These are phyloP conservation scores for Mastomys coucha DNA, from an alignment of 2,113 vertebrate species.

Conservation along the genomic window DNA sequence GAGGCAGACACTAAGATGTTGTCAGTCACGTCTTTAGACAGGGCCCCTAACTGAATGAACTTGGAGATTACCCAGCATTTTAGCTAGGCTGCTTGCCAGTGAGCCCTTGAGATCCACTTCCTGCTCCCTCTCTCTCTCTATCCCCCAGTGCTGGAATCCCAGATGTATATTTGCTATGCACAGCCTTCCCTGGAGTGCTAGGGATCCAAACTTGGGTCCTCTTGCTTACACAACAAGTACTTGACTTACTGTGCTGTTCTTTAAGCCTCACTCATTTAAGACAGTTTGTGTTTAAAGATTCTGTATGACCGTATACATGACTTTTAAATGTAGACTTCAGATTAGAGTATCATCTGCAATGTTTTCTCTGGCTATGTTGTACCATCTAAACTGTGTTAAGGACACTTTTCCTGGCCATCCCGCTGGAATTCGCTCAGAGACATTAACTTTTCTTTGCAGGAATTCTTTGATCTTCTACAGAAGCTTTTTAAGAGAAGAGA, in stretches of 20 bases:
- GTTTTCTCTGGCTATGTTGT: not conserved
- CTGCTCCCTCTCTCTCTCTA: not conserved
- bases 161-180: not conserved
- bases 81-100: not conserved
- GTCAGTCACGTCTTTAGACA: not conserved
- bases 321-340: not conserved
- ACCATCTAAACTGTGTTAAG: not conserved
- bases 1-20: not conserved
- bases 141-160: not conserved
- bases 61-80: not conserved
- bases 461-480: slow-evolving; percentile 49
- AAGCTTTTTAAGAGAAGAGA: not conserved
- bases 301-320: not conserved
- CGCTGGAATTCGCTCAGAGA: not conserved
- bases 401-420: slow-evolving; percentile 3
- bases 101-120: not conserved
- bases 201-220: not conserved
- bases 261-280: not conserved
- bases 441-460: not conserved
- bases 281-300: slow-evolving; percentile 20
- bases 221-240: not conserved
- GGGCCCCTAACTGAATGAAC: not conserved
- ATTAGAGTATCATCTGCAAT: not conserved
- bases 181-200: not conserved
- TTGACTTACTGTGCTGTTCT: not conserved